Evolutionary conservation across 2,113 vertebrate species (phyloP).

Genomic region (Syngnathoides biaculeatus): DNA sequence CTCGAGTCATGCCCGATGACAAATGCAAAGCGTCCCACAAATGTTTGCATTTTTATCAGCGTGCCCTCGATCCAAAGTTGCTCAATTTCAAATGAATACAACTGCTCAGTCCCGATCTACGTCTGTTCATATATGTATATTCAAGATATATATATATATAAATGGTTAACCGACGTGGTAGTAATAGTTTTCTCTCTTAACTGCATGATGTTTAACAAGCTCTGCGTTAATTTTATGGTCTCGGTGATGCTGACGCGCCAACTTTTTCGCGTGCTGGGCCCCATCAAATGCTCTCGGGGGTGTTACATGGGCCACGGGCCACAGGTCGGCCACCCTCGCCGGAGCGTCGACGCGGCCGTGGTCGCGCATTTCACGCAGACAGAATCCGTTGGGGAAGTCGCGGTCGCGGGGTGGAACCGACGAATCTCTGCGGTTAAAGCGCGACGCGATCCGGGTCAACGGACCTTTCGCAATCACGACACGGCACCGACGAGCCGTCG

Average conservation of each 20-base stretch:
- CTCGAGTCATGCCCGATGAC: constrained; percentile 6
- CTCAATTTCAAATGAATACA: background rate
- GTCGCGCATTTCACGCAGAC: constrained; percentile 16
- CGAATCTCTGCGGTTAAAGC: constrained; percentile 38
- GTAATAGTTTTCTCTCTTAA: background rate
- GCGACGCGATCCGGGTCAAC: constrained; percentile 47
- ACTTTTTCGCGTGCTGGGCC: background rate
- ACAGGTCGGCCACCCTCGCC: background rate
- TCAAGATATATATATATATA: too few species aligned
- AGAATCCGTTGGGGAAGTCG: constrained; percentile 17
- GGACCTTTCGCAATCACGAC: constrained; percentile 45
- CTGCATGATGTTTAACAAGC: background rate
- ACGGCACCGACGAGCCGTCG: constrained; percentile 1
- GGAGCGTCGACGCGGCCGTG: constrained; percentile 20
- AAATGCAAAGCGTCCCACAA: constrained; percentile 13
- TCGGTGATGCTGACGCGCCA: too few species aligned
- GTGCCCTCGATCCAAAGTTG: background rate
- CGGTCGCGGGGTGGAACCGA: constrained; percentile 34
- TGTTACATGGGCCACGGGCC: background rate
- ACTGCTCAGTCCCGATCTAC: too few species aligned
- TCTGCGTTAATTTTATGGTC: too few species aligned
- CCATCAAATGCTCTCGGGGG: background rate
- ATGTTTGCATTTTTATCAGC: background rate
- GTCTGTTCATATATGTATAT: too few species aligned
- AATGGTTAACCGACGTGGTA: too few species aligned